phyloP scores from a whole-genome alignment of 2,113 vertebrate species.

The Euleptes europaea region DNA sequence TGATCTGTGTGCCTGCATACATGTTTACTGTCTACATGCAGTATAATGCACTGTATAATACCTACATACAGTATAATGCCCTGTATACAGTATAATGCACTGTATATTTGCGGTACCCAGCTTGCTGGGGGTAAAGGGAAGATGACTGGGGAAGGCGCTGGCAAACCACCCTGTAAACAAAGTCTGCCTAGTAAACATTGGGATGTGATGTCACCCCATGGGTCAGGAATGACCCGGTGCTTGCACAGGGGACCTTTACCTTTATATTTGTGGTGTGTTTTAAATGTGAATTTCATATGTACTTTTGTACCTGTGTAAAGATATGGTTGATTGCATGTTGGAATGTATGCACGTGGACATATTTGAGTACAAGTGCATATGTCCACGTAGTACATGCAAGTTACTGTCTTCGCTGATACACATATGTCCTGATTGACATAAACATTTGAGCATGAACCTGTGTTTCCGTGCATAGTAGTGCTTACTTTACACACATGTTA shows the following conservation, averaged over 20 bases:
- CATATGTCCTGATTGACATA: neutral
- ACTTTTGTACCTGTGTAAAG: neutral
- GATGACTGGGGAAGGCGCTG: no score
- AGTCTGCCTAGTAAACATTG: no score
- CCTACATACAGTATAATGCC: no score
- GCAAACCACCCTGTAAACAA: no score
- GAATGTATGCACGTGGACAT: neutral
- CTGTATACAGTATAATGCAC: slow-evolving; percentile 31
- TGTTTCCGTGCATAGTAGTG: neutral
- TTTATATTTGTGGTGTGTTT: neutral
- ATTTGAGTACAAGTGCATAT: neutral
- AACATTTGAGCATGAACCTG: neutral
- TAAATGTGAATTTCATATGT: neutral
- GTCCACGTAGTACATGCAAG: no score
- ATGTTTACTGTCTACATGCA: slow-evolving; percentile 6
- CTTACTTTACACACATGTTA: neutral
- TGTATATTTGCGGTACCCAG: neutral
- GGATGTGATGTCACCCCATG: no score
- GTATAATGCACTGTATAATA: neutral
- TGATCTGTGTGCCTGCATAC: slow-evolving; percentile 48
- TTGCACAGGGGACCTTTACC: no score
- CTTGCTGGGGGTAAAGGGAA: no score
- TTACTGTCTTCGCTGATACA: neutral
- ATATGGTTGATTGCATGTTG: neutral
- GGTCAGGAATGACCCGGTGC: no score